Evolutionary conservation across 2,797 vertebrate genomes (phyloP).

Genomic region (Kryptolebias ocellatus): DNA sequence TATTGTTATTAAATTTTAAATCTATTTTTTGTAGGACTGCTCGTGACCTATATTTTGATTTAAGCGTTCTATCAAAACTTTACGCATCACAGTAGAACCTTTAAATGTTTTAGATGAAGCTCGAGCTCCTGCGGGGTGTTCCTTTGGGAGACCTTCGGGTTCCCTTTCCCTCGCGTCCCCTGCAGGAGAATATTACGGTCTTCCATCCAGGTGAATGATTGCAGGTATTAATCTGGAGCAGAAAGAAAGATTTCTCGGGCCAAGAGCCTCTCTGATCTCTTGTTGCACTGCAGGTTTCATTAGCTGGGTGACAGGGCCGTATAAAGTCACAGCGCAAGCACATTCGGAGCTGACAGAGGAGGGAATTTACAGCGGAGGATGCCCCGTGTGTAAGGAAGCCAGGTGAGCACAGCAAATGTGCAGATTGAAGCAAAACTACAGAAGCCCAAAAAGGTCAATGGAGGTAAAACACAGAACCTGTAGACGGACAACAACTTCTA

Average conservation of each 20-base stretch:
- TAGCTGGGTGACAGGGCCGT: constrained; percentile 58
- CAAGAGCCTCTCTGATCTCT: constrained; percentile 82
- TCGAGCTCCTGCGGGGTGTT: constrained; percentile 22
- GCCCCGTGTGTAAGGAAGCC: constrained; percentile 9
- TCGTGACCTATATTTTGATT: constrained; percentile 80
- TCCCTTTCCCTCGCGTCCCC: constrained; percentile 35
- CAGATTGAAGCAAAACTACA: constrained; percentile 23
- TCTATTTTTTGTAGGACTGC: constrained; percentile 78
- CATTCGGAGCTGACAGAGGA: constrained; percentile 35
- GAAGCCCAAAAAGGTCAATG: neutral
- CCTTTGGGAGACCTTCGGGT: constrained; percentile 34
- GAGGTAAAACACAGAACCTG: neutral
- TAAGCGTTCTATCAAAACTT: constrained; percentile 71
- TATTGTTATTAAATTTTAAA: constrained; percentile 85
- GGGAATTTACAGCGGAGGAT: constrained; percentile 26
- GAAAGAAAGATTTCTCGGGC: constrained; percentile 80
- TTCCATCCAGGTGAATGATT: constrained; percentile 75
- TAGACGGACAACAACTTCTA: too few relatives aligned
- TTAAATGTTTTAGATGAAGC: constrained; percentile 31
- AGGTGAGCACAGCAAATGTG: constrained; percentile 16
- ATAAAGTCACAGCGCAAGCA: constrained; percentile 50
- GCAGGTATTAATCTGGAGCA: constrained; percentile 81
- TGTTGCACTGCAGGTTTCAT: constrained; percentile 84
- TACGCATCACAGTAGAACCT: constrained; percentile 43
- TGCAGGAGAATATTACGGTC: constrained; percentile 49